phyloP scores from a whole-genome alignment of 2,888 invertebrate species.

The Hyppa rectilinea region DNA sequence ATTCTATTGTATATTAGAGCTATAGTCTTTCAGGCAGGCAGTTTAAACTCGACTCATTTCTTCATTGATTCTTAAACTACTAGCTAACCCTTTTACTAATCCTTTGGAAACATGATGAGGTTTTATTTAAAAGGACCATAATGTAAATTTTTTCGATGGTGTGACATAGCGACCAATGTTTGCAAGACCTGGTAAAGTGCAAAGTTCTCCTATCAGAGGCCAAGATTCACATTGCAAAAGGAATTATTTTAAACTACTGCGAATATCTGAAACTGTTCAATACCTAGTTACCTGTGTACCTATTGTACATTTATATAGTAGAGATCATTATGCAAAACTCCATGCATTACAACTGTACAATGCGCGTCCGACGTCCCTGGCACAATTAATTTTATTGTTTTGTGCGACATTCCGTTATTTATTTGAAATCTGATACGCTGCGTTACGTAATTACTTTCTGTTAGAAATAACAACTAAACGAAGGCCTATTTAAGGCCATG shows the following conservation, averaged over 20 bases:
- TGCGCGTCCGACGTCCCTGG: conserved; percentile 66
- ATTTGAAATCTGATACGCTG: conserved; percentile 49
- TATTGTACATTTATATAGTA: conserved; percentile 46
- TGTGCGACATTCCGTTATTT: conserved; percentile 39
- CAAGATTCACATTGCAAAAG: not conserved
- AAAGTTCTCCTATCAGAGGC: not conserved
- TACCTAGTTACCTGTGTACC: not conserved
- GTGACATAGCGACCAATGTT: no score
- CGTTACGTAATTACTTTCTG: conserved; percentile 29
- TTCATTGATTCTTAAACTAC: not conserved
- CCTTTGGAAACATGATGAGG: no score
- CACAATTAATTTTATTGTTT: conserved; percentile 52
- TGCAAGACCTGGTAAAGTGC: not conserved
- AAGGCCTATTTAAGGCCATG: no score
- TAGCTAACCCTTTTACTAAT: not conserved
- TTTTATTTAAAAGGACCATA: no score
- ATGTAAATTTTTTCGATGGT: no score
- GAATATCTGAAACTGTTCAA: conserved; percentile 6
- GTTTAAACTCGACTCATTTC: not conserved
- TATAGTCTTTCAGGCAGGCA: not conserved
- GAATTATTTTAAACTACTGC: not conserved
- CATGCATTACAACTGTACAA: conserved; percentile 54
- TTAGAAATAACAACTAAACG: not conserved
- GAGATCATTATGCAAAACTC: conserved; percentile 32
- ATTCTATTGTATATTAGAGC: no score